Evolutionary conservation across 2,888 invertebrate genomes (phyloP), one percentile per base, ranked within the genome.

Genomic region (Deilephila porcellus): DNA sequence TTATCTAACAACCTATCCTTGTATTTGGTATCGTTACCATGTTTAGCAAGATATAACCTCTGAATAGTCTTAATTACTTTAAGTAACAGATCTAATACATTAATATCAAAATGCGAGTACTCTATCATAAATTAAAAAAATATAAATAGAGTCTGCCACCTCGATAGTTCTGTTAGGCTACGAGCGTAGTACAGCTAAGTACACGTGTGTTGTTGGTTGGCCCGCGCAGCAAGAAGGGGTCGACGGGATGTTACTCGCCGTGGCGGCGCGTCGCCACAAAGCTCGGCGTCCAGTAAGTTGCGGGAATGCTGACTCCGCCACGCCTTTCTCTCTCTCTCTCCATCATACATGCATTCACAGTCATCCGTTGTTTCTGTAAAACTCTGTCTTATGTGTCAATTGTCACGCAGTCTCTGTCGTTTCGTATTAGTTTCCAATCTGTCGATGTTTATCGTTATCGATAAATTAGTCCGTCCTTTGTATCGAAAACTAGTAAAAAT

Each of bases 261-360:
- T 98, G 98, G 98, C 97, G 98, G 90, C 97, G 98, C 95, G 98
- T 98, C 94, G 98, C 98, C 93, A 98, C 97, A 95, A 98, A 98
- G 95, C 97, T 98, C 92, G 98, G 98, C 96, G 98, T 98, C 95
- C 98, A 98, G 98, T 98, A 98, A 98, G 98, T 98, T 77, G 84
- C 86, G 86, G 87, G 90, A 89, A 90, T 88, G 89, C 81, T 84
- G 84, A 81, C 81, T 82, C 85, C 86, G 84, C 87, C 87, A 86
- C 87, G 87, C 86, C 89, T 89, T 86, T 90, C 85, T 89, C 86
- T 86, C 83, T 86, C 83, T 87, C 88, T 90, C 85, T 89, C 86
- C 87, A 73, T 73, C 85, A 87, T 88, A 87, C 86, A 89, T 87
- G 88, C 90, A 90, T 86, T 85, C 85, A 86, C 87, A 88, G 62